Base-by-base conservation (phyloP, 2,797 vertebrate species). In the Microcaecilia unicolor region DNA sequence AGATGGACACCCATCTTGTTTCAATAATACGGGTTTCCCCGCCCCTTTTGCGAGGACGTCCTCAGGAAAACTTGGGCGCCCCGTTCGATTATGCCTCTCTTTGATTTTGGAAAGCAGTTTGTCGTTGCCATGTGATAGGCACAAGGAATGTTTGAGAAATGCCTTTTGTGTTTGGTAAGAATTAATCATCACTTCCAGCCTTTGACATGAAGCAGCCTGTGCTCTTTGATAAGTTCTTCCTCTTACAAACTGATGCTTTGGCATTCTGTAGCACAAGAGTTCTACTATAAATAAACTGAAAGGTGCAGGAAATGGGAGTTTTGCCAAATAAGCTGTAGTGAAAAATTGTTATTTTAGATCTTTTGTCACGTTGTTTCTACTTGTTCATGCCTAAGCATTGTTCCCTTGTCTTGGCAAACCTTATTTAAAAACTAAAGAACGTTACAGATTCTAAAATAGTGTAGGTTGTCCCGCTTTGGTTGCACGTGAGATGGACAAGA, bases 131-230 rank as follows among this genome's bases (percentile, higher is more conserved):
- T 49, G n/a, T 43, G 44, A 53, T 39, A 21, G 29, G n/a, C n/a
- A 30, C 0, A 10, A 44, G 37, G 40, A 51, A 36, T 2, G 29
- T 28, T 33, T 31, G 29, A 59, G 72, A 44, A 63, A 67, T 53
- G 49, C 53, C 53, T 61, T 74, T 66, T 62, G 43, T 65, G 45
- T 76, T 77, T 72, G 71, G 21, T 58, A 58, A 51, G 49, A 33
- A 57, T 78, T 77, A 70, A 67, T 77, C 70, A 71, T 62, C 4
- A 8, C 71, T 92, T 91, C 87, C 88, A 90, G 77, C 78, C 72
- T 79, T 80, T 88, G 87, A 87, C 76, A 72, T 61, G 70, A 71
- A 52, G 72, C 80, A 79, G 85, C 76, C 78, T 77, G 67, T 59
- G 50, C 46, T 63, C 66, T 66, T 76, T 78, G 74, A 83, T 78